These are phyloP conservation scores for Platanista minor DNA, from an alignment of 2,113 vertebrate species.

Conservation along the genomic window DNA sequence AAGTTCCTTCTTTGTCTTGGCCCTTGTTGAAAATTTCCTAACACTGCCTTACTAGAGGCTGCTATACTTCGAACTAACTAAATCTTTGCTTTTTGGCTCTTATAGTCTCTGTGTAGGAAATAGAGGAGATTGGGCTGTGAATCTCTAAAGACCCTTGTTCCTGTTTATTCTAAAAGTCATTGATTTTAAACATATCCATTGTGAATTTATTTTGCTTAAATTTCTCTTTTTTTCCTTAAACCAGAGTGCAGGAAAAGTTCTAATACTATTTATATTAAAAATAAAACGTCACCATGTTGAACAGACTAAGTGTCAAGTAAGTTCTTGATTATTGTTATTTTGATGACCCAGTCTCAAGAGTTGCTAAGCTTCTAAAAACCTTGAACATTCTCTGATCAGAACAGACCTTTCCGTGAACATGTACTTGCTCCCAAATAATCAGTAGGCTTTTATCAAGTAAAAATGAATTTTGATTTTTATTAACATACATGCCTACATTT, in stretches of 20 bases:
- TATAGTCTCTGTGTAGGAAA: not conserved
- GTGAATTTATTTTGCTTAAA: not conserved
- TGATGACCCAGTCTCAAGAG: not conserved
- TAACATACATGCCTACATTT: not conserved
- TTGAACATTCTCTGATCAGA: not conserved
- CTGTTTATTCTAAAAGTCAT: not conserved
- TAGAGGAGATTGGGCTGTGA: not conserved
- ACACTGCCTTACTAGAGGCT: not conserved
- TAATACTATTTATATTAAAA: slow-evolving; percentile 36
- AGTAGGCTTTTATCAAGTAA: not conserved
- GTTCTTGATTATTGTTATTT: not conserved
- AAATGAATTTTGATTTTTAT: slow-evolving; percentile 12
- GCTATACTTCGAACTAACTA: not conserved
- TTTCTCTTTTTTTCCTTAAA: slow-evolving; percentile 28
- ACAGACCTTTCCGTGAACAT: not conserved
- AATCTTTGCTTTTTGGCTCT: not conserved
- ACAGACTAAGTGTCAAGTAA: slow-evolving; percentile 13
- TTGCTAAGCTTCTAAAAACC: not conserved
- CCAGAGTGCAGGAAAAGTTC: not conserved
- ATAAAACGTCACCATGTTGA: not conserved
- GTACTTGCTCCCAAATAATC: not conserved
- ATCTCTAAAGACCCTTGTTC: not conserved
- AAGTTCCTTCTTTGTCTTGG: not conserved
- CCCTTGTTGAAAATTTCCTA: not conserved
- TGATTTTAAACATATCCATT: not conserved